These are phyloP conservation scores for Caenorhabditis sulstoni DNA, from an alignment of 2,888 invertebrate species.

Conservation along the genomic window DNA sequence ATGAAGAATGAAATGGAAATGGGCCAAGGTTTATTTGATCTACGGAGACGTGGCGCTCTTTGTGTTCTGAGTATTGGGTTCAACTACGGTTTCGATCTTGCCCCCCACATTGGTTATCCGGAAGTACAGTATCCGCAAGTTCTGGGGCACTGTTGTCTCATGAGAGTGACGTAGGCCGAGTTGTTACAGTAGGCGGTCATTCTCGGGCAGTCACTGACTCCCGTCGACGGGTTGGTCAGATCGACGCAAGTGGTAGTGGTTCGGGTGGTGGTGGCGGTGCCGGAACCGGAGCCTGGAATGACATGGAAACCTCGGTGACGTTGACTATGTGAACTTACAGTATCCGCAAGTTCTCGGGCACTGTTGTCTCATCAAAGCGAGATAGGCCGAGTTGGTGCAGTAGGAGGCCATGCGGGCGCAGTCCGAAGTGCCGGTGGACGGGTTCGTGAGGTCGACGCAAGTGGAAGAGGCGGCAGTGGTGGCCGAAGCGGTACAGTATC, in stretches of 20 bases:
- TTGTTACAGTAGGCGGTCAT: conserved; percentile 46
- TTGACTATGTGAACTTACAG: no score
- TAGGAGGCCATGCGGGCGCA: conserved; percentile 24
- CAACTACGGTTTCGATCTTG: background rate
- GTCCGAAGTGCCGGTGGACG: conserved; percentile 40
- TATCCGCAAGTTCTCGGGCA: conserved; percentile 51
- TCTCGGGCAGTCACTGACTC: conserved; percentile 43
- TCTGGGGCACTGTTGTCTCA: conserved; percentile 46
- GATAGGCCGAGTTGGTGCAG: conserved; percentile 22
- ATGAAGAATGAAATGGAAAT: background rate
- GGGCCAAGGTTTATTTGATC: no score
- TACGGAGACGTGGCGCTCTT: no score
- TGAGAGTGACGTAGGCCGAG: conserved; percentile 30
- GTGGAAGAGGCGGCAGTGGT: conserved; percentile 20
- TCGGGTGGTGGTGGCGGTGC: conserved; percentile 7
- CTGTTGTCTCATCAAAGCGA: conserved; percentile 48
- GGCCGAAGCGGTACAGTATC: conserved; percentile 43
- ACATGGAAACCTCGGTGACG: no score
- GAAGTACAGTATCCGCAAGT: conserved; percentile 50
- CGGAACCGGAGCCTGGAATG: background rate
- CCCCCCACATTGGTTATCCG: conserved; percentile 11
- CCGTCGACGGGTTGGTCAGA: conserved; percentile 47
- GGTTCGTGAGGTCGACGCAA: conserved; percentile 44
- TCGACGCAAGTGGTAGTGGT: conserved; percentile 51
- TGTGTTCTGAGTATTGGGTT: no score